A percentile compares a stretch with the other conserved stretches of the same genome.
phyloP scores from a whole-genome alignment of 2,888 invertebrate genomes.

The Antitype chi region DNA sequence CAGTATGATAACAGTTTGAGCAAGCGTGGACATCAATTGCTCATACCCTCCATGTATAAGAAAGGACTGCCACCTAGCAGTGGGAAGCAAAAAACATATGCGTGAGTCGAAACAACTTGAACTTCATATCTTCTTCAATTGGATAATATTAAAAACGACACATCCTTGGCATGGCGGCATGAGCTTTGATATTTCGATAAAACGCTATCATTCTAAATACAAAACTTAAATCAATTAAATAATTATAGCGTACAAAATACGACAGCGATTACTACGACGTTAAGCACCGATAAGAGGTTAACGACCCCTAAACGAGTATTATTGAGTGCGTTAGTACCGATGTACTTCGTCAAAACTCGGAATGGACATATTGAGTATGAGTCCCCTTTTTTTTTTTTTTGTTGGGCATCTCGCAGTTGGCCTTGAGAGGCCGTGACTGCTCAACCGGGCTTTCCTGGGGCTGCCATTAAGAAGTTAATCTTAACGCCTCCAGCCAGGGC shows the following conservation, averaged over 20 bases:
- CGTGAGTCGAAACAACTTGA: not conserved
- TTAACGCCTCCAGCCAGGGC: no score
- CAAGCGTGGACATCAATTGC: not conserved
- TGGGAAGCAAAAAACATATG: not conserved
- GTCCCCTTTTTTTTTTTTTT: no score
- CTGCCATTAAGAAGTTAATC: no score
- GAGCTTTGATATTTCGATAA: not conserved
- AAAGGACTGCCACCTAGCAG: not conserved
- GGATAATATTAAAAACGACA: not conserved
- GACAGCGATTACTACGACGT: not conserved
- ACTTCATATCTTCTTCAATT: slow-evolving; percentile 1
- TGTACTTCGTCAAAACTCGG: not conserved
- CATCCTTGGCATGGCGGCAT: not conserved
- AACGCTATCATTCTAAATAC: not conserved
- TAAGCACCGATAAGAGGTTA: not conserved
- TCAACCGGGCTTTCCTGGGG: no score
- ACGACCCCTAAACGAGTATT: not conserved
- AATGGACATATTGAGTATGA: not conserved
- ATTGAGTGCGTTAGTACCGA: no score
- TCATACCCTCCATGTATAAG: not conserved
- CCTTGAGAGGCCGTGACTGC: no score
- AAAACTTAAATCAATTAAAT: not conserved
- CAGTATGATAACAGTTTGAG: not conserved
- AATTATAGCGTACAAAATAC: not conserved
- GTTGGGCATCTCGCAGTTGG: no score